Conservation (phyloP, 2,113 vertebrate genomes). For the Phoxinus phoxinus region DNA sequence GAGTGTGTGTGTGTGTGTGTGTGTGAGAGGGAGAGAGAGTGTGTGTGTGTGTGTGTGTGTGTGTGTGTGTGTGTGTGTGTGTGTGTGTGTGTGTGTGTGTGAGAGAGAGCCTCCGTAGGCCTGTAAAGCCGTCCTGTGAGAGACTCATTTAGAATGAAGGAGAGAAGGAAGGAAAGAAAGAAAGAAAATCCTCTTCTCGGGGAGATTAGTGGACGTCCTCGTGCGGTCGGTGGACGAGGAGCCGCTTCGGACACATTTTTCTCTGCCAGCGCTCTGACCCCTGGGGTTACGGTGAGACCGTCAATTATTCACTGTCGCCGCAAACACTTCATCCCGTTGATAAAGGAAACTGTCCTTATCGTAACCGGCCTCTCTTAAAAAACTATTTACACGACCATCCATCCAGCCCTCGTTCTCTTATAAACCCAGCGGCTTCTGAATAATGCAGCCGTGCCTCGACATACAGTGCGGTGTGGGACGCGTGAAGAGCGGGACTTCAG, state of each 20-base stretch:
- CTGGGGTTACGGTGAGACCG: slow-evolving; percentile 63
- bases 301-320: slow-evolving; percentile 81
- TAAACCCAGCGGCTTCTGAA: neutral
- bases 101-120: slow-evolving; percentile 22
- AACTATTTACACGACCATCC: slow-evolving; percentile 78
- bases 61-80: too few relatives aligned
- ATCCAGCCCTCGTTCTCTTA: slow-evolving; percentile 39
- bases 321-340: slow-evolving; percentile 72
- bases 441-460: slow-evolving; percentile 18
- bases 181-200: slow-evolving; percentile 59
- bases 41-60: too few relatives aligned
- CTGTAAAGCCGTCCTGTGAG: slow-evolving; percentile 52
- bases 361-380: slow-evolving; percentile 68
- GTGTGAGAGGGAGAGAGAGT: too few relatives aligned
- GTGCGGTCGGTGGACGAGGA: slow-evolving; percentile 61
- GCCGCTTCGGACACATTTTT: slow-evolving; percentile 75
- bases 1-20: too few relatives aligned
- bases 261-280: slow-evolving; percentile 78
- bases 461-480: neutral
- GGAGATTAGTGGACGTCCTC: slow-evolving; percentile 74
- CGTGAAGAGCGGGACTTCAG: slow-evolving; percentile 3
- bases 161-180: neutral
- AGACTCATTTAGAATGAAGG: slow-evolving; percentile 63
- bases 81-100: too few relatives aligned
- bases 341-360: slow-evolving; percentile 80